A percentile compares a stretch with the other conserved stretches of the same genome.
These are phyloP conservation scores for Koerneria pararmatus DNA, from an alignment of 2,888 invertebrate species.

Conservation along the genomic window DNA sequence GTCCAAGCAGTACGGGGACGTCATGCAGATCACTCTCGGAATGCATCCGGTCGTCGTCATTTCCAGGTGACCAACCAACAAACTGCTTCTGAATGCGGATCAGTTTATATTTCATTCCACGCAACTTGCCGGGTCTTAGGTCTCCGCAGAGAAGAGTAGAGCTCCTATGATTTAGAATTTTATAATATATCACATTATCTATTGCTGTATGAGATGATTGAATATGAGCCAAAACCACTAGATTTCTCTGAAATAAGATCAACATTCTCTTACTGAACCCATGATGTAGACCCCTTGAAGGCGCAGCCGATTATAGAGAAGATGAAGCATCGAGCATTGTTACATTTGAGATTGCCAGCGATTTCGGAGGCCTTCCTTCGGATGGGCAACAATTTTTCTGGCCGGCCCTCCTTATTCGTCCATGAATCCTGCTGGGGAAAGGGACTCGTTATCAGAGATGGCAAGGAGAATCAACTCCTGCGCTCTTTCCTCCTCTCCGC, in stretches of 20 bases:
- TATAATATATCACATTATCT: too few species aligned
- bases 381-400: slow-evolving; percentile 21
- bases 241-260: too few species aligned
- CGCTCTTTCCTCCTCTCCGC: slow-evolving; percentile 15
- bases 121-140: background rate
- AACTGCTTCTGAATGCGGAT: background rate
- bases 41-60: slow-evolving; percentile 22
- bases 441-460: slow-evolving; percentile 17
- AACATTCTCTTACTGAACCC: too few species aligned
- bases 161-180: too few species aligned
- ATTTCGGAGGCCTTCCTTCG: slow-evolving; percentile 20
- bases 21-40: slow-evolving; percentile 19
- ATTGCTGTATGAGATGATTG: too few species aligned
- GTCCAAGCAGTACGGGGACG: slow-evolving; percentile 23
- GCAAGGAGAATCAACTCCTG: background rate
- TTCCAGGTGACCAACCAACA: slow-evolving; percentile 8
- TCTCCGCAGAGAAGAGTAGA: too few species aligned
- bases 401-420: slow-evolving; percentile 24
- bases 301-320: too few species aligned
- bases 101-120: background rate
- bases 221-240: too few species aligned
- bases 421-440: slow-evolving; percentile 26
- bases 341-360: too few species aligned
- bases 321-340: too few species aligned
- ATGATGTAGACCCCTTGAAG: too few species aligned